Evolutionary conservation across 1,140 invertebrate genomes (phyloP), one percentile per base, ranked within the genome.

Genomic region (Drosophila bocqueti): DNA sequence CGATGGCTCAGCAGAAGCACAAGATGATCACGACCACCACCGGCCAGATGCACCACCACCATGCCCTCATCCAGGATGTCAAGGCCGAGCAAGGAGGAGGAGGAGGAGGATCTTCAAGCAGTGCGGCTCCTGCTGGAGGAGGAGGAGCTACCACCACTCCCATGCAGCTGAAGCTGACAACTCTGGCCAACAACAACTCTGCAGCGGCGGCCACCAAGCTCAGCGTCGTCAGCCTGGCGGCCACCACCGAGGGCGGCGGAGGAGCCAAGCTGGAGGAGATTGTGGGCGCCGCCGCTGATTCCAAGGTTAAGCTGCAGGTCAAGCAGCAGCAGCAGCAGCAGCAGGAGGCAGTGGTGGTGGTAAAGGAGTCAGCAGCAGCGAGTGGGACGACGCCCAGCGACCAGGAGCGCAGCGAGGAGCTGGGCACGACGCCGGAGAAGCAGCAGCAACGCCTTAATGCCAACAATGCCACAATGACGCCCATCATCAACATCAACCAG

Each of bases 21-120:
- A 89, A 90, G 29, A 72, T 89, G 81, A 72, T 81, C 18, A 89
- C 81, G 18, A 84, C 84, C 16, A 83, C 84, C 21, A 46, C 77
- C 24, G 67, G 71, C 11, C 72, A 61, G 58, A 80, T 83, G 55
- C 84, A 83, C 4, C 24, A 83, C 4, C 24, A 24, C 24, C 74
- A 83, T 18, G 42, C 61, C 0, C 49, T 82, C 2, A 65, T 45
- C 15, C 79, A 76, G 69, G 69, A 73, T 31, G n/a, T n/a, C 9
- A 67, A 58, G 34, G 11, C 40, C 1, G 47, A 7, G 1, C 24
- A 2, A 26, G 46, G 21, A 16, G 46, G 26, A 18, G 42, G 26
- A 18, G 42, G 16, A 21, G 46, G 26, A 16, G 42, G 16, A 21
- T n/a, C 69, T 15, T n/a, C 67, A 8, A 26, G 49, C 21, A 21